Evolutionary conservation across 2,888 invertebrate genomes (phyloP).

Genomic region (Drosophila mimetica): DNA sequence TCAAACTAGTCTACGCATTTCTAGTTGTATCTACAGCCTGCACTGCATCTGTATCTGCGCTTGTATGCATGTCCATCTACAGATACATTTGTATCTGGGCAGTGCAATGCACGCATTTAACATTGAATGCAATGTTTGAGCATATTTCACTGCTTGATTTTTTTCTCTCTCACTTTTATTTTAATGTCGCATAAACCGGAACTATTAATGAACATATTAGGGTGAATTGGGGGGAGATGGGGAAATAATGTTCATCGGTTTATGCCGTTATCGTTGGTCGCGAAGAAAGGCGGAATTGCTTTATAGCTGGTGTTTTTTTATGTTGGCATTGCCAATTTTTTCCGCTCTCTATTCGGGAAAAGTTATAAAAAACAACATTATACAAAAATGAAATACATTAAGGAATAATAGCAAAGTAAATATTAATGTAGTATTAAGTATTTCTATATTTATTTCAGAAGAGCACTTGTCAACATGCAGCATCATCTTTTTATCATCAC

Average conservation of each 20-base stretch:
- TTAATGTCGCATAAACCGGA: slow-evolving; percentile 66
- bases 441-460: background rate
- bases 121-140: slow-evolving; percentile 61
- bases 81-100: slow-evolving; percentile 54
- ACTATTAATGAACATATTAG: slow-evolving; percentile 48
- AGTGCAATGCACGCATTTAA: slow-evolving; percentile 67
- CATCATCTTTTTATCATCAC: background rate
- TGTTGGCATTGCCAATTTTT: slow-evolving; percentile 26
- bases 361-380: background rate
- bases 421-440: background rate
- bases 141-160: slow-evolving; percentile 33
- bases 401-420: background rate
- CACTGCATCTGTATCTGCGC: slow-evolving; percentile 1
- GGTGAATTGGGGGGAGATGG: slow-evolving; percentile 11
- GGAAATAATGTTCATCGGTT: slow-evolving; percentile 34
- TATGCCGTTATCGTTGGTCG: slow-evolving; percentile 12
- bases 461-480: background rate
- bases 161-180: slow-evolving; percentile 49
- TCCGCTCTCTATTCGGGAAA: background rate
- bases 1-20: slow-evolving; percentile 46
- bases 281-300: slow-evolving; percentile 62
- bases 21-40: slow-evolving; percentile 41
- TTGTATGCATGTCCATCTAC: slow-evolving; percentile 19
- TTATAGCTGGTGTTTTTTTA: slow-evolving; percentile 15
- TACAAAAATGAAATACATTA: background rate